Base-by-base conservation (phyloP, 2,888 invertebrate genomes). In the Oscheius sp. region DNA sequence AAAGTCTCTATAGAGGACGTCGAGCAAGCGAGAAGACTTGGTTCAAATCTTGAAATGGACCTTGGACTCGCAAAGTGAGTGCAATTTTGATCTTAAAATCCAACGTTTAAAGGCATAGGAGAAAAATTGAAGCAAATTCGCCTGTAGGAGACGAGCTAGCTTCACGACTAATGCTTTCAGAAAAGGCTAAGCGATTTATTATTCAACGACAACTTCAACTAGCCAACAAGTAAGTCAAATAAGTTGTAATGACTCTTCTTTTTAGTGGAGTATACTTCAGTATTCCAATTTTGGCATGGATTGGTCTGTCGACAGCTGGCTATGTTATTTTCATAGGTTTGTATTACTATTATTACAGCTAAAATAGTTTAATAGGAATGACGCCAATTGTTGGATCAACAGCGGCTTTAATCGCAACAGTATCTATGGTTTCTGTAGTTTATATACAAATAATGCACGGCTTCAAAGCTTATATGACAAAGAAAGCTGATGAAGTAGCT, bases 11-110 rank as follows among this genome's bases (percentile, higher is more conserved):
- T 80, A 29, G 73, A 75, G 17, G 80, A 80, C 50, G 79, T 79
- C 45, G 80, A 80, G 58, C 73, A 77, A 25, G 74, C 78, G 8
- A 52, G 76, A 25, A 39, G 80, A 20, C 57, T 75, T 29, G 79
- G 78, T 8, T 77, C 79, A 6, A 76, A 78, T 67, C 52, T 80
- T 48, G 80, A 80, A 66, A 53, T 80, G 39, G 80, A 80, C 68
- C 46, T 80, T 27, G 80, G 80, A 33, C 48, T 71, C 17, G 69
- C 76, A 58, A 80, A 76, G 80, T 80, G 25, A 5, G 0, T 52
- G n/a, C 0, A 15, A 8, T n/a, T 23, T 53, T 8, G n/a, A 37
- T 29, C 1, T 31, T n/a, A n/a, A 4, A 12, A 17, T 1, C 8
- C 15, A 4, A 10, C 1, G 10, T 64, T 65, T 76, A 15, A 52